phyloP scores from a whole-genome alignment of 2,797 vertebrate species.

The Cirrhinus mrigala region DNA sequence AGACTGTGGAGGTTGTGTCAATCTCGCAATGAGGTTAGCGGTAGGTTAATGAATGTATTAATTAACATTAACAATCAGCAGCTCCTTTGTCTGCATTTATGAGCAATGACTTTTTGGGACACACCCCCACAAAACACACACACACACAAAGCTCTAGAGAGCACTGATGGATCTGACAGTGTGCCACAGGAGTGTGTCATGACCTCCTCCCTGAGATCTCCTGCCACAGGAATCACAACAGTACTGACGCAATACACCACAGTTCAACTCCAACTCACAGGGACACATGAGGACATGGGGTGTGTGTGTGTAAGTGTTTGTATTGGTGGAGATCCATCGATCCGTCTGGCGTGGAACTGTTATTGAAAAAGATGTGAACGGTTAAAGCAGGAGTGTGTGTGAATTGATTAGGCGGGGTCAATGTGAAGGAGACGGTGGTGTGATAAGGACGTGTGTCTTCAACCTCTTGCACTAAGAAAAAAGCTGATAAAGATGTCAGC shows the following conservation, averaged over 20 bases:
- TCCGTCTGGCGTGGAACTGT: constrained; percentile 36
- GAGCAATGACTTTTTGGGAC: constrained; percentile 59
- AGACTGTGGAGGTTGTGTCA: constrained; percentile 55
- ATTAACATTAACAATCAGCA: constrained; percentile 72
- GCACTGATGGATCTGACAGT: constrained; percentile 35
- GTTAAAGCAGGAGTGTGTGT: not conserved
- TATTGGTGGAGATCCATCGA: constrained; percentile 47
- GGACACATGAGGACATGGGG: constrained; percentile 13
- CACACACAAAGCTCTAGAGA: constrained; percentile 22
- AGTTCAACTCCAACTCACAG: not conserved
- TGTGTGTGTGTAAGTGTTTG: constrained; percentile 28
- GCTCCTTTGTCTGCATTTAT: constrained; percentile 69
- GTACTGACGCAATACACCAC: constrained; percentile 1
- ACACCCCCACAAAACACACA: constrained; percentile 23
- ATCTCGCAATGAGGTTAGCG: constrained; percentile 63
- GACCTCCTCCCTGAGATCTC: not conserved
- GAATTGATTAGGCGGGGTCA: constrained; percentile 25
- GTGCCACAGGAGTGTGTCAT: constrained; percentile 3
- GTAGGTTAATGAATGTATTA: constrained; percentile 73
- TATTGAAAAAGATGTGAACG: constrained; percentile 28
- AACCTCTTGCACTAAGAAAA: constrained; percentile 13
- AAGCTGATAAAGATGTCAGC: constrained; percentile 54
- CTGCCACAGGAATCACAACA: not conserved
- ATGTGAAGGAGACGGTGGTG: constrained; percentile 8
- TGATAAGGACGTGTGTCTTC: not conserved